Evolutionary conservation across 2,797 vertebrate genomes (phyloP).

Genomic region (Pelochelys cantorii): DNA sequence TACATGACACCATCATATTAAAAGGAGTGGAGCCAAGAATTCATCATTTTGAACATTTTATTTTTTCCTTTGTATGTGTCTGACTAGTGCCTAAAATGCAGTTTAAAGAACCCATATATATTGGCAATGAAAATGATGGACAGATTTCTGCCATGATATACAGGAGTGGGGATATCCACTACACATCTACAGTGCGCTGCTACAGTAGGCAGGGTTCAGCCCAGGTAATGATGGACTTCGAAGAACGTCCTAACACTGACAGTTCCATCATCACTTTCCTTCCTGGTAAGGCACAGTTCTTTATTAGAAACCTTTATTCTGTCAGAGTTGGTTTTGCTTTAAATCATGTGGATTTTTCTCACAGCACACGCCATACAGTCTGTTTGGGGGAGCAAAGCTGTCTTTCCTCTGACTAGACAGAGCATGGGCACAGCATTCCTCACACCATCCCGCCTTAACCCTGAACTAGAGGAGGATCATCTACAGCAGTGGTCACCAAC

Average conservation of each 20-base stretch:
- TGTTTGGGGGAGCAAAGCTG: not conserved
- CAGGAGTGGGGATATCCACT: conserved; percentile 88
- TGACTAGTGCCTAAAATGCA: conserved; percentile 92
- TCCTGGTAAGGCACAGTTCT: conserved; percentile 83
- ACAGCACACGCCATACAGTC: not conserved
- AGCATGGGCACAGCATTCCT: not conserved
- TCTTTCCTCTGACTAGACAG: not conserved
- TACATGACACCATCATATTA: not conserved
- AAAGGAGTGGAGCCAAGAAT: not conserved
- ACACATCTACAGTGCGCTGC: conserved; percentile 90
- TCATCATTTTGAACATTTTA: not conserved
- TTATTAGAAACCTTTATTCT: not conserved
- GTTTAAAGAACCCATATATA: conserved; percentile 86
- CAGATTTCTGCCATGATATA: conserved; percentile 82
- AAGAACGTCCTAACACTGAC: conserved; percentile 94
- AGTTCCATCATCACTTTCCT: conserved; percentile 88
- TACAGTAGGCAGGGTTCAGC: conserved; percentile 94
- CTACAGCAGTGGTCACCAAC: not conserved
- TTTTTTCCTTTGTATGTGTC: not conserved
- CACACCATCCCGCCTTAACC: not conserved
- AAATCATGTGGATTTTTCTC: not conserved
- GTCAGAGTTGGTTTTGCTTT: not conserved
- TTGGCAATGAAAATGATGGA: conserved; percentile 87
- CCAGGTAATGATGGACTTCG: conserved; percentile 92
- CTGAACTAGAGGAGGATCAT: not conserved